Base-by-base conservation (phyloP, 2,113 vertebrate species). In the Collichthys lucidus region DNA sequence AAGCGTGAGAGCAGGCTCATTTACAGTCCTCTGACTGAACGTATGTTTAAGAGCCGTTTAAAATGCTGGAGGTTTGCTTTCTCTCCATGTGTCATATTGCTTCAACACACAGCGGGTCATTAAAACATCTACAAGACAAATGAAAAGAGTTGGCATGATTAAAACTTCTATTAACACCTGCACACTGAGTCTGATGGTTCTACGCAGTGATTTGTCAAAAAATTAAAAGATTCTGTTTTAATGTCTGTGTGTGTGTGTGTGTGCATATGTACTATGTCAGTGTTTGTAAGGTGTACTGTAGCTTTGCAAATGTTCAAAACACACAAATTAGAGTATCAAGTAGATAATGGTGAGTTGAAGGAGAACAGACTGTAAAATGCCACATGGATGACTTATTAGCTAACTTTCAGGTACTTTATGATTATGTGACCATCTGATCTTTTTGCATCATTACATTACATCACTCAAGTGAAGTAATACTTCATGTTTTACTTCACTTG, bases 11-110 rank as follows among this genome's bases (percentile, higher is more conserved):
- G 44, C 4, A 4, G 44, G 44, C 44, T 46, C 44, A 46, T 46
- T 46, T 46, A 46, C 12, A 3, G 44, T 46, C 12, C 44, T 46
- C 3, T 46, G 44, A 46, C 77, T 83, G 79, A 91, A 88, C 85
- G 80, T 86, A 82, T 86, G 84, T 89, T 89, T 84, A 87, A 82
- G 73, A 85, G 84, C 76, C 74, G 83, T 89, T 80, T 84, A 11
- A 46, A 46, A 85, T 75, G 78, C 71, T 22, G 77, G 69, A 53
- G 74, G 55, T 77, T 88, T 69, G 49, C 61, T 74, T 47, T 77
- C 75, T 78, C 75, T 65, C 57, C 77, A 65, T 47, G 62, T 73
- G 49, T 69, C 78, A 80, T 40, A 60, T 73, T 79, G 79, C 4
- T 85, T 81, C 67, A 61, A 78, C 73, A 56, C 57, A 31, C 57